Evolutionary conservation across 2,888 invertebrate genomes (phyloP).

Genomic region (Tiliacea aurago): DNA sequence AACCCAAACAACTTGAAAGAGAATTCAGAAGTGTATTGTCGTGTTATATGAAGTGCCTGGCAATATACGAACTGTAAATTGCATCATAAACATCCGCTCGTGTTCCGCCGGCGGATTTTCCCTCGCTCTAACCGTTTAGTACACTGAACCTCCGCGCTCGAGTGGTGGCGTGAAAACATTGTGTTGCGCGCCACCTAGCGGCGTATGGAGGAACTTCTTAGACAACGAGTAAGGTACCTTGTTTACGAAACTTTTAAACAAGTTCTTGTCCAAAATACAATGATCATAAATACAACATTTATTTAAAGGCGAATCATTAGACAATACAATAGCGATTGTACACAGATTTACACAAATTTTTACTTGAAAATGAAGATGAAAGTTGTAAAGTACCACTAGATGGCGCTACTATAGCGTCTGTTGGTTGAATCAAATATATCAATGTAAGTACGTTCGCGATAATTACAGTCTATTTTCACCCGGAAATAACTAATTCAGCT

Average conservation of each 20-base stretch:
- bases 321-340: background rate
- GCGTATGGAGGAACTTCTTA: slow-evolving; percentile 74
- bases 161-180: slow-evolving; percentile 67
- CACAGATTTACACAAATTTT: background rate
- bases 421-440: background rate
- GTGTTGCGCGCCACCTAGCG: slow-evolving; percentile 80
- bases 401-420: slow-evolving; percentile 45
- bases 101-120: slow-evolving; percentile 72
- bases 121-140: slow-evolving; percentile 71
- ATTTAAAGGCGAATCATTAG: background rate
- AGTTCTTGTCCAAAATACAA: background rate
- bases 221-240: slow-evolving; percentile 15
- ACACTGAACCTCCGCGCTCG: slow-evolving; percentile 64
- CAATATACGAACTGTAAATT: slow-evolving; percentile 88
- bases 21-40: slow-evolving; percentile 82
- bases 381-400: slow-evolving; percentile 27
- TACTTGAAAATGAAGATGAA: background rate
- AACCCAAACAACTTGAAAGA: slow-evolving; percentile 73
- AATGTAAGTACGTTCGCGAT: background rate
- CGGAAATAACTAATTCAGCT: background rate
- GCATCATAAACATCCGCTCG: slow-evolving; percentile 86
- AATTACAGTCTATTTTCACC: background rate
- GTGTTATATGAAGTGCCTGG: slow-evolving; percentile 85
- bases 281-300: background rate
- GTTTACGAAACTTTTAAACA: background rate